Percentiles rank a stretch among this genome's conserved stretches.
phyloP scores from a whole-genome alignment of 2,888 invertebrate genomes.

The Lithodes maja region DNA sequence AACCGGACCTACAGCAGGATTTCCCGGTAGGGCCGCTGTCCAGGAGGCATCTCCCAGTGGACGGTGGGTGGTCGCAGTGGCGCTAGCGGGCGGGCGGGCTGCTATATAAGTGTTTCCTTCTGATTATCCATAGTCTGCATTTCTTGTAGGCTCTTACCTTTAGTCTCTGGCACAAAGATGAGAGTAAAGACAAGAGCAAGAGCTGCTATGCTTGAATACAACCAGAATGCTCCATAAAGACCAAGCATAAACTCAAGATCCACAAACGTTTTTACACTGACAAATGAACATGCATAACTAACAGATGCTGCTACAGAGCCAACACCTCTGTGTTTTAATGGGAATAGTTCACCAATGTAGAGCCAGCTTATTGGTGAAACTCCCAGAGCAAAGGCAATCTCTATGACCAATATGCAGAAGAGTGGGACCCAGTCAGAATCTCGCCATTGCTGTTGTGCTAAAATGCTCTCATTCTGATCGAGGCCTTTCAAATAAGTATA shows the following conservation, averaged over 20 bases:
- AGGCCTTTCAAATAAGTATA: slow-evolving; percentile 87
- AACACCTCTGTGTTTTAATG: slow-evolving; percentile 83
- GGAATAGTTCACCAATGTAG: slow-evolving; percentile 87
- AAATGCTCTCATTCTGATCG: slow-evolving; percentile 76
- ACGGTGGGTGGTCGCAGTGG: slow-evolving; percentile 70
- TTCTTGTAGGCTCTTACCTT: slow-evolving; percentile 91
- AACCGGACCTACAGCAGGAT: slow-evolving; percentile 65
- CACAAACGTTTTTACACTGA: slow-evolving; percentile 89
- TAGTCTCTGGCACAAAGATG: slow-evolving; percentile 92
- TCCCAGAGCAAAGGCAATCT: slow-evolving; percentile 89
- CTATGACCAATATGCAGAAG: slow-evolving; percentile 87
- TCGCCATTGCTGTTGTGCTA: slow-evolving; percentile 72
- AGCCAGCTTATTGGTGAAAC: slow-evolving; percentile 93
- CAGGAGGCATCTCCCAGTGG: slow-evolving; percentile 70
- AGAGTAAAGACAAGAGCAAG: slow-evolving; percentile 89
- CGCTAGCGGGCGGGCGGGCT: slow-evolving; percentile 68
- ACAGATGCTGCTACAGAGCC: slow-evolving; percentile 91
- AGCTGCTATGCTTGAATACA: slow-evolving; percentile 88
- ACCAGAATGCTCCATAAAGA: slow-evolving; percentile 89
- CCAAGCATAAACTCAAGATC: slow-evolving; percentile 86
- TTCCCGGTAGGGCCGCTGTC: slow-evolving; percentile 70
- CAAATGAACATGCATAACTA: slow-evolving; percentile 90
- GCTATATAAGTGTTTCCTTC: slow-evolving; percentile 70
- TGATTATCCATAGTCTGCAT: slow-evolving; percentile 78
- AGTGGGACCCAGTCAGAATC: slow-evolving; percentile 81